Evolutionary conservation across 30 jellyfish, hydroid and myxozoan species (phyloP).

Genomic region (Aurelia sp.): DNA sequence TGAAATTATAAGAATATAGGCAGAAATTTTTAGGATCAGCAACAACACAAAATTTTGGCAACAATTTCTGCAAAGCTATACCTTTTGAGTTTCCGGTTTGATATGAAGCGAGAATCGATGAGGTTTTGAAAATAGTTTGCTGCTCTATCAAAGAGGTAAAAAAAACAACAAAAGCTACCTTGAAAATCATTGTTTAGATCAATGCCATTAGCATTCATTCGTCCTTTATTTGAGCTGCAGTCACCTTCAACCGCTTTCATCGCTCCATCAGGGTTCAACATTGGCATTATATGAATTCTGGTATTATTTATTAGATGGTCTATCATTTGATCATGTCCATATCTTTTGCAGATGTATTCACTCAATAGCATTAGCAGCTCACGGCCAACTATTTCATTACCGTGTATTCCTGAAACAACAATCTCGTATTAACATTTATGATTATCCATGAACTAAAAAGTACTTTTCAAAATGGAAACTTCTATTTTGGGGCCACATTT

Average conservation of each 20-base stretch:
- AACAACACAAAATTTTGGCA: too few species aligned
- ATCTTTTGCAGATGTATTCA: constrained; percentile 81
- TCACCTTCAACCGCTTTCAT: constrained; percentile 77
- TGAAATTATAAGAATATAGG: too few species aligned
- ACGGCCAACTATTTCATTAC: constrained; percentile 96
- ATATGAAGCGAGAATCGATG: too few species aligned
- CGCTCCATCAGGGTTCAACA: constrained; percentile 99
- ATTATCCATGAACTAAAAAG: too few species aligned
- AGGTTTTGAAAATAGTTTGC: too few species aligned
- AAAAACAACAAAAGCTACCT: constrained; percentile 49
- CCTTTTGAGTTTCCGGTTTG: too few species aligned
- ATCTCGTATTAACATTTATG: neutral
- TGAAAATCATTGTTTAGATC: constrained; percentile 81
- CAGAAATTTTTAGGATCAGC: too few species aligned
- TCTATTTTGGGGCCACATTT: too few species aligned
- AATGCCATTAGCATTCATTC: constrained; percentile 89
- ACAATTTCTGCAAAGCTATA: too few species aligned
- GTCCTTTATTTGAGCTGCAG: constrained; percentile 91
- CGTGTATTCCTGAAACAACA: constrained; percentile 88
- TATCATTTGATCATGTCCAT: constrained; percentile 80
- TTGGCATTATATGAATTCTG: constrained; percentile 91
- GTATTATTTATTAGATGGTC: constrained; percentile 84
- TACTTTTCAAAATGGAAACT: too few species aligned
- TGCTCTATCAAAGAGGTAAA: too few species aligned
- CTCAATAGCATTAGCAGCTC: constrained; percentile 84